Base-by-base conservation (phyloP, 1,140 invertebrate genomes). In the Paracyclopina nana region DNA sequence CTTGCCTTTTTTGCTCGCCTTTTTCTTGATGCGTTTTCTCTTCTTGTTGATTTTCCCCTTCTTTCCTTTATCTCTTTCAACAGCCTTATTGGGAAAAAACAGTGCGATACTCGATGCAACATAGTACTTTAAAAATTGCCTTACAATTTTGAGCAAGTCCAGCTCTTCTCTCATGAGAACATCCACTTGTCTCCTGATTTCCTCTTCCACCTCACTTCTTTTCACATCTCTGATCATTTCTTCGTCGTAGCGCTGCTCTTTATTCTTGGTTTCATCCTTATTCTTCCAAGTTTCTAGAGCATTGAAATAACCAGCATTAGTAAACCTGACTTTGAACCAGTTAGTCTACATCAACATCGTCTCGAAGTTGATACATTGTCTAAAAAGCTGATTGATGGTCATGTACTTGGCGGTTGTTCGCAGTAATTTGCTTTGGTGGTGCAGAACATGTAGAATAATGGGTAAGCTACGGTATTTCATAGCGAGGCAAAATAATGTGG, bases 211-310 rank as follows among this genome's bases (percentile, higher is more conserved):
- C 55, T 85, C 77, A 2, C 69, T 66, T 55, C 78, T 74, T 63
- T 91, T 90, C 55, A 88, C 79, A 53, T 74, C 67, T 58, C 79
- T 75, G 44, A 94, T 78, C 63, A 86, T 78, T 52, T 86, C 78
- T 52, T 73, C 66, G 59, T 91, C 83, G 59, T 79, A 77, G 6
- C 68, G 66, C 57, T 86, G 81, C 34, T 66, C 62, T 0, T 72
- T 65, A 62, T 82, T 80, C 14, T 69, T 61, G 3, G 64, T 65
- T 60, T 91, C 83, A 56, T 86, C 78, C 61, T 77, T 78, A 27
- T 75, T 70, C 54, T 74, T 74, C 88, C 87, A 94, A 18, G 79
- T 66, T 43, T 79, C 80, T 62, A n/a, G n/a, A n/a, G n/a, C n/a
- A n/a, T n/a, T n/a, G n/a, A n/a, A n/a, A n/a, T n/a, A n/a, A n/a